phyloP scores from a whole-genome alignment of 1,140 invertebrate genomes.

The Harpegnathos saltator region DNA sequence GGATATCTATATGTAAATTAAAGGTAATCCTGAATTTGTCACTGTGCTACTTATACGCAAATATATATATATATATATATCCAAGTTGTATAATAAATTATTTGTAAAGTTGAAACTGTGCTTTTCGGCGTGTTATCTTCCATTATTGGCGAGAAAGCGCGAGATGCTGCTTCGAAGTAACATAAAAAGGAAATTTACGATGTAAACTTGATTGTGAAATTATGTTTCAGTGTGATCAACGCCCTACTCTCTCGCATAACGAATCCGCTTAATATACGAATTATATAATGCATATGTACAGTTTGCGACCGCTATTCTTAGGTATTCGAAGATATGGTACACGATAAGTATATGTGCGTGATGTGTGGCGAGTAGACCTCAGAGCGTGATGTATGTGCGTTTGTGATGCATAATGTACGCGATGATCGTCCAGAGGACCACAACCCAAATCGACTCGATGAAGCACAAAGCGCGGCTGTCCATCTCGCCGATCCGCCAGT shows the following conservation, averaged over 20 bases:
- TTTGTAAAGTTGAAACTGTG: slow-evolving; percentile 68
- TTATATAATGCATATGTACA: neutral
- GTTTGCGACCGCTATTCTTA: neutral
- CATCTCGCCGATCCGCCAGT: slow-evolving; percentile 90
- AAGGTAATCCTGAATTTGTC: slow-evolving; percentile 61
- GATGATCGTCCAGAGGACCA: slow-evolving; percentile 92
- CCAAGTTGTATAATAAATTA: slow-evolving; percentile 79
- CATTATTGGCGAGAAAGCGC: neutral
- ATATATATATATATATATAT: too few species aligned
- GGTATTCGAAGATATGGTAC: neutral
- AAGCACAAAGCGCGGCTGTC: slow-evolving; percentile 91
- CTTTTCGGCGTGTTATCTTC: neutral
- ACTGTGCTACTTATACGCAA: slow-evolving; percentile 68
- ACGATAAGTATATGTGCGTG: neutral
- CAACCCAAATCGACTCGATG: slow-evolving; percentile 93
- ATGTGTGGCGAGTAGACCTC: slow-evolving; percentile 66
- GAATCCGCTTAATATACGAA: too few species aligned
- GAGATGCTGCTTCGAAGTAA: neutral
- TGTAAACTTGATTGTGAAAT: too few species aligned
- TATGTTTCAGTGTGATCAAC: too few species aligned
- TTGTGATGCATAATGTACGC: slow-evolving; percentile 90
- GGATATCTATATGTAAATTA: slow-evolving; percentile 43
- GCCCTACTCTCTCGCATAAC: too few species aligned
- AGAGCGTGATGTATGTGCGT: slow-evolving; percentile 90
- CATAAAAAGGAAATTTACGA: too few species aligned